These are phyloP conservation scores for Orycteropus afer DNA, from an alignment of 2,113 vertebrate species.

Conservation along the genomic window DNA sequence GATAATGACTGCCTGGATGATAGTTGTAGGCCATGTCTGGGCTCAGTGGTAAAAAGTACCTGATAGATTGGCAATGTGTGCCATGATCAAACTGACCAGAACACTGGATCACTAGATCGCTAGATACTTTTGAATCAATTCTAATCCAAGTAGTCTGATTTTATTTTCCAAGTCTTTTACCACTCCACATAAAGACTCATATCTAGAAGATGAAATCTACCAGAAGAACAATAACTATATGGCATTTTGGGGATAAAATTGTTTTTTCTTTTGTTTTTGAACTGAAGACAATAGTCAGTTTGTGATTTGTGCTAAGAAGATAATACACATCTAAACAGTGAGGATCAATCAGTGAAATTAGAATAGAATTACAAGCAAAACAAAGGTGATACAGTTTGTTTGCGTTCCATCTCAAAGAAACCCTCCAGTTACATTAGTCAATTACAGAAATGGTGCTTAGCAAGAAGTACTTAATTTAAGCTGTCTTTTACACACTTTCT, in stretches of 20 bases:
- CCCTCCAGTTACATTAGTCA: slow-evolving; percentile 73
- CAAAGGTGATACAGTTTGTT: slow-evolving; percentile 58
- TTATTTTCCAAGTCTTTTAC: background rate
- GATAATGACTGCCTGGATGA: background rate
- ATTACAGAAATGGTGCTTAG: slow-evolving; percentile 77
- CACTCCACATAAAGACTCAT: background rate
- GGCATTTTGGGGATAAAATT: background rate
- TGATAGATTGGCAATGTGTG: background rate
- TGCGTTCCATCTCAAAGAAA: slow-evolving; percentile 77
- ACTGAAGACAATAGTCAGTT: background rate
- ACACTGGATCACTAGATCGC: background rate
- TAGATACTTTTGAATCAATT: background rate
- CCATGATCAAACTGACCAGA: background rate
- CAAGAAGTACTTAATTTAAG: slow-evolving; percentile 69
- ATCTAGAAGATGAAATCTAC: background rate
- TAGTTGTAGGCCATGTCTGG: no score
- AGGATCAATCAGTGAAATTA: slow-evolving; percentile 75
- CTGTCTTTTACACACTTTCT: background rate
- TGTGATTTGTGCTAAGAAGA: slow-evolving; percentile 33
- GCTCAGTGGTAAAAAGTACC: background rate
- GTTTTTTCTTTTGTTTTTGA: background rate
- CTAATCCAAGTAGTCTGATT: background rate
- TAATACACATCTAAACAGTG: slow-evolving; percentile 64
- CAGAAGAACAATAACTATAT: background rate
- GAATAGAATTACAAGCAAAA: slow-evolving; percentile 74